Base-by-base conservation (phyloP, 2,888 invertebrate species). In the Drosophila longiperda region DNA sequence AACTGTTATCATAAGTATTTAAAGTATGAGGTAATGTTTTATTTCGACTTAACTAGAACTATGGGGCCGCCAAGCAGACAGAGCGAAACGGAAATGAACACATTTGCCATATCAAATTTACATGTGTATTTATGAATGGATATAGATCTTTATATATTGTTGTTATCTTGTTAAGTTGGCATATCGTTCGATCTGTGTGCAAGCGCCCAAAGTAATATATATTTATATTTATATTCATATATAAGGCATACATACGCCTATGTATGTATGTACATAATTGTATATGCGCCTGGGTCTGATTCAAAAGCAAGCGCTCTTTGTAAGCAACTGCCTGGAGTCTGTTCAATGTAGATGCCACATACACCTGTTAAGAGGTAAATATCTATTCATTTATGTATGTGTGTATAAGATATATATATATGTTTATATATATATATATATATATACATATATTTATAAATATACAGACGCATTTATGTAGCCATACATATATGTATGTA, bases 21-120 rank as follows among this genome's bases (percentile, higher is more conserved):
- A 91, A 89, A 90, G 80, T 91, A 91, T 89, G 89, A 89, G 89
- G 91, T 91, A 89, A 91, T 89, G 91, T 78, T 79, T 90, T 89
- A 82, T 90, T 87, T 80, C 82, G 79, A 81, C 89, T 83, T 87
- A 90, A 79, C 70, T 75, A n/a, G 20, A 45, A 8, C 15, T 45
- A 80, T 55, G 60, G 57, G n/a, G 42, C 45, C n/a, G 38, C 11
- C 52, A 48, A 32, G 45, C 32, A 38, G 15, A 63, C 64, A 58
- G 50, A 50, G 29, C 72, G 38, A 36, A 40, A 3, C 36, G n/a
- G 12, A 74, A 61, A 48, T 49, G 52, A 34, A 29, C 29, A 57
- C 45, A 33, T 17, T 26, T 52, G 52, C 52, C 63, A 61, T 54
- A 23, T 53, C 38, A 32, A 17, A 20, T 40, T 40, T 26, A 34